Conservation (phyloP, 2,888 invertebrate genomes). For the Noctua janthe region DNA sequence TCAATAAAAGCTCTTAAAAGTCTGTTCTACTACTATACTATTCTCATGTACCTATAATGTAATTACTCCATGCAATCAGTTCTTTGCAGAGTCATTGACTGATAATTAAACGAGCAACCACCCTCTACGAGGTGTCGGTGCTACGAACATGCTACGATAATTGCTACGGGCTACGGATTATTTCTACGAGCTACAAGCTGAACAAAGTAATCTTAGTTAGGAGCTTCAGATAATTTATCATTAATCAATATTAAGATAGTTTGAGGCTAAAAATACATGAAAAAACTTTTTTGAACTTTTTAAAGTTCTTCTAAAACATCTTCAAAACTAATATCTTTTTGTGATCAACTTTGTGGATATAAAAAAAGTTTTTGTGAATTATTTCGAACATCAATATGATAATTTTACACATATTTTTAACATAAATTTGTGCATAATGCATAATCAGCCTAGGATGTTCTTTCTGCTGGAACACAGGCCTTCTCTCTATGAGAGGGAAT, state of each 20-base stretch:
- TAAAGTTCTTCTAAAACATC: not conserved
- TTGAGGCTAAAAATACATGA: not conserved
- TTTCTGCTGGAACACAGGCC: no score
- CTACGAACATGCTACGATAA: slow-evolving; percentile 13
- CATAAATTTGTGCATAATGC: no score
- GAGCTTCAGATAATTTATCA: not conserved
- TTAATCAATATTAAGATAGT: not conserved
- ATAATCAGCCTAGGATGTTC: no score
- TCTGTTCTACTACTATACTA: not conserved
- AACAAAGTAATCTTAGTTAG: not conserved
- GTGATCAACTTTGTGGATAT: not conserved
- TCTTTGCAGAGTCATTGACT: slow-evolving; percentile 4
- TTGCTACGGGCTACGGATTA: slow-evolving; percentile 20
- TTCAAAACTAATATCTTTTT: not conserved
- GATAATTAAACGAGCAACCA: slow-evolving; percentile 11
- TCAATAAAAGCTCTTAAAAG: not conserved
- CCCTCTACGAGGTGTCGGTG: not conserved
- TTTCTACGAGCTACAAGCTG: not conserved
- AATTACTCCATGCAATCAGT: not conserved
- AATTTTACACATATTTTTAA: no score
- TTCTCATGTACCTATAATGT: not conserved
- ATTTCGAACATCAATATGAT: no score
- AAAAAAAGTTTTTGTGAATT: no score
- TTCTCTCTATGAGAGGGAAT: no score
- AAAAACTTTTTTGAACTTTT: not conserved